Evolutionary conservation across 2,113 vertebrate species (phyloP).

Genomic region (Pholis gunnellus): DNA sequence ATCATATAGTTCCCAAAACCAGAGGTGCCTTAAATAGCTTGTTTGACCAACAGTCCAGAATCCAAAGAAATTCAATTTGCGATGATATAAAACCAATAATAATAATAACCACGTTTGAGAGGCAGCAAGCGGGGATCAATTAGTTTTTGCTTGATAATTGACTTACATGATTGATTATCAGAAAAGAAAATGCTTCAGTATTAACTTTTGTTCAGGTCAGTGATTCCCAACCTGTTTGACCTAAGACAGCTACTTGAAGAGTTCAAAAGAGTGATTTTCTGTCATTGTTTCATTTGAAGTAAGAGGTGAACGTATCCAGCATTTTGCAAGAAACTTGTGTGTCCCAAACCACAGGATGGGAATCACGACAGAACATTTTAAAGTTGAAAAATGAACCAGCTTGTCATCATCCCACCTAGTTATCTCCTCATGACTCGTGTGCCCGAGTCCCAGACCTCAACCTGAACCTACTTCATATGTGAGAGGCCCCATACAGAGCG

Average conservation of each 20-base stretch:
- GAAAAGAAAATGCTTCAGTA: not conserved
- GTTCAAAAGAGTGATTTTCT: not conserved
- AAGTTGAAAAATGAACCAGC: not conserved
- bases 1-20: not conserved
- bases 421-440: not conserved
- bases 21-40: not conserved
- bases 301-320: too few relatives aligned
- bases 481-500: constrained; percentile 84
- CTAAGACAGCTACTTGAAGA: not conserved
- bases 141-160: not conserved
- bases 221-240: not conserved
- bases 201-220: not conserved
- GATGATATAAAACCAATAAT: not conserved
- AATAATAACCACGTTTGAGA: too few relatives aligned
- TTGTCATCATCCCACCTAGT: not conserved
- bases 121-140: not conserved
- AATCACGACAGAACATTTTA: not conserved
- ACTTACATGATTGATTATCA: not conserved
- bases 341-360: not conserved
- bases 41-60: not conserved
- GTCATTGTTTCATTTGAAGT: not conserved
- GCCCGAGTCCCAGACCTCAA: too few relatives aligned
- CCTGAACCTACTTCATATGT: constrained; percentile 78
- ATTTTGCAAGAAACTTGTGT: not conserved
- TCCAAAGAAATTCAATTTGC: not conserved